Evolutionary conservation across 2,113 vertebrate genomes (phyloP).

Genomic region (Pterocles orientalis): DNA sequence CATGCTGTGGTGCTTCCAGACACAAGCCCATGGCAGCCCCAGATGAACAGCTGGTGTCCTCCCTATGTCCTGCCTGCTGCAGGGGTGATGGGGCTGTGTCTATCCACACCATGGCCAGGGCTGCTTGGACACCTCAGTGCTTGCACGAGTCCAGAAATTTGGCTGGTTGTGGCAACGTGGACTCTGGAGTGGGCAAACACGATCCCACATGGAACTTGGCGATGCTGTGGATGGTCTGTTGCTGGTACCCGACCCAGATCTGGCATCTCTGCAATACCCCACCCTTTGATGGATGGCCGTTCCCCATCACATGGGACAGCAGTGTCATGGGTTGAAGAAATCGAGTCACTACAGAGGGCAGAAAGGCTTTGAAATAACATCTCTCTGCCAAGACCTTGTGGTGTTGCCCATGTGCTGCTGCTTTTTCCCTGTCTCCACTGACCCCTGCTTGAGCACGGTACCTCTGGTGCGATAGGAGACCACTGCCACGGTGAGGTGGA

Average conservation of each 20-base stretch:
- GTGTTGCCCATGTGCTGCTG: not conserved
- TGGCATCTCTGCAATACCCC: not conserved
- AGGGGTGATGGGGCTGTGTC: not conserved
- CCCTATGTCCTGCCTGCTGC: not conserved
- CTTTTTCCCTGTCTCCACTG: not conserved
- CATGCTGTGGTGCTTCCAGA: not conserved
- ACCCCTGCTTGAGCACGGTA: not conserved
- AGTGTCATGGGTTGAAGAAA: not conserved
- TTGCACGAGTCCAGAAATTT: not conserved
- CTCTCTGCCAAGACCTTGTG: not conserved
- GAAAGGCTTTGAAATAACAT: not conserved
- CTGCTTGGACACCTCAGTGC: not conserved
- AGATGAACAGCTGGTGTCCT: not conserved
- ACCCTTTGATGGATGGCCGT: not conserved
- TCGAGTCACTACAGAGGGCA: not conserved
- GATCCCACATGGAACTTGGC: not conserved
- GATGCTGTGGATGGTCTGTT: not conserved
- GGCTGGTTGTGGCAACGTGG: not conserved
- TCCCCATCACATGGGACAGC: not conserved
- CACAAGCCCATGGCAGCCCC: not conserved
- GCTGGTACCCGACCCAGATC: not conserved
- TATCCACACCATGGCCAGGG: not conserved
- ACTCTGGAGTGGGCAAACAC: not conserved
- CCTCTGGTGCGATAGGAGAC: constrained; percentile 92
- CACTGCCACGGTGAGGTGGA: constrained; percentile 95